phyloP scores from a whole-genome alignment of 2,888 invertebrate species.

The Tineola bisselliella region DNA sequence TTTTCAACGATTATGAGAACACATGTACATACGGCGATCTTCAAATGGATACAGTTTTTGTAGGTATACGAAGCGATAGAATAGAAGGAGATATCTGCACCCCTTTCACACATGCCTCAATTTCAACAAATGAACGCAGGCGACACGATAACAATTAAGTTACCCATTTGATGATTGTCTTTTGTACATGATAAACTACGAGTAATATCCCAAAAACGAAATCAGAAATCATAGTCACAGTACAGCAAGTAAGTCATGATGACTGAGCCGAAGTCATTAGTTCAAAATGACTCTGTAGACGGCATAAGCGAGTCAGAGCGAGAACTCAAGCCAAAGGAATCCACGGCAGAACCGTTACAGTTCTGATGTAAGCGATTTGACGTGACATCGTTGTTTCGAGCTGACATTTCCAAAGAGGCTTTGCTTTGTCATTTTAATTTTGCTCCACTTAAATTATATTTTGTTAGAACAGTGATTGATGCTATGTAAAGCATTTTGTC shows the following conservation, averaged over 20 bases:
- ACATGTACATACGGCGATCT: too few species aligned
- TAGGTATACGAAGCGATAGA: too few species aligned
- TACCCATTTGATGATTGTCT: too few species aligned
- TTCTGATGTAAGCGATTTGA: background rate
- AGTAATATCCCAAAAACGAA: background rate
- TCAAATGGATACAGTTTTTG: too few species aligned
- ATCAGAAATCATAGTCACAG: background rate
- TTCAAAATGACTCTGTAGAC: slow-evolving; percentile 3
- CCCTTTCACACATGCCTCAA: too few species aligned
- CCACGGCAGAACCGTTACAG: background rate
- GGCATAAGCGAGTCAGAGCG: background rate
- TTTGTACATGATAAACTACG: too few species aligned
- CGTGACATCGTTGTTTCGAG: background rate
- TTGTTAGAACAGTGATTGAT: background rate
- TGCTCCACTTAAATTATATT: background rate
- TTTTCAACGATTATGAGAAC: too few species aligned
- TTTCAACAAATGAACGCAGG: too few species aligned
- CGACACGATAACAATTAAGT: too few species aligned
- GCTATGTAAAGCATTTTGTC: background rate
- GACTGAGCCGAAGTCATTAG: slow-evolving; percentile 10
- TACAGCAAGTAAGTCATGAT: slow-evolving; percentile 4
- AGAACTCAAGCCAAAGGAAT: background rate
- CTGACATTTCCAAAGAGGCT: background rate
- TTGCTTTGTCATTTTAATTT: background rate
- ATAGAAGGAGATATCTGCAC: too few species aligned